These are phyloP conservation scores for Barnardius zonarius DNA, from an alignment of 2,113 vertebrate genomes.

Conservation along the genomic window DNA sequence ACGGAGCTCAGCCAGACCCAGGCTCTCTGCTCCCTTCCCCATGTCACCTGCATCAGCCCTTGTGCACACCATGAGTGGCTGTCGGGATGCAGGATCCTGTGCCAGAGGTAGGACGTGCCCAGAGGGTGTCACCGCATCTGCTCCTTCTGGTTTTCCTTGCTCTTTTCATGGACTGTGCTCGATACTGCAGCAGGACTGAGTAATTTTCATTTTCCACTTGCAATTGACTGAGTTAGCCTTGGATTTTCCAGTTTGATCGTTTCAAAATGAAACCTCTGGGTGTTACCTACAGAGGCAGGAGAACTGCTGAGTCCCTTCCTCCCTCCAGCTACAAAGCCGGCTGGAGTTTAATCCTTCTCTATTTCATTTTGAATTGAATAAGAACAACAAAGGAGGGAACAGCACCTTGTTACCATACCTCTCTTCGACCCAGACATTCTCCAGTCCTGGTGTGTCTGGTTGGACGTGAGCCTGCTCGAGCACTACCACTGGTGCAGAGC, in stretches of 20 bases:
- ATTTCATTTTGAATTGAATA: neutral
- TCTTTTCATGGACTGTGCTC: accelerated
- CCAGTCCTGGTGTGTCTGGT: neutral
- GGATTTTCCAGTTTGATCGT: neutral
- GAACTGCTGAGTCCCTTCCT: neutral
- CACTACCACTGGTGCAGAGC: neutral
- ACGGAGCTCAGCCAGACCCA: neutral
- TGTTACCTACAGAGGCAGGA: neutral
- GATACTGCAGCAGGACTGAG: accelerated
- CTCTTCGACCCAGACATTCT: accelerated
- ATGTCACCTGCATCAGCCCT: neutral
- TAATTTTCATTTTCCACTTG: neutral
- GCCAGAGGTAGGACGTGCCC: neutral
- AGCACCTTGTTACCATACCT: neutral
- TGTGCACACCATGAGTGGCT: accelerated
- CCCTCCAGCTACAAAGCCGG: accelerated
- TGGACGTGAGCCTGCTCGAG: neutral
- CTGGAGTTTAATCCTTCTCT: neutral
- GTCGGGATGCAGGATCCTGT: neutral
- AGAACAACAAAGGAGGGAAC: neutral
- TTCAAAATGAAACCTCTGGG: neutral
- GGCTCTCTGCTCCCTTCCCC: neutral
- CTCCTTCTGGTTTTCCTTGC: neutral
- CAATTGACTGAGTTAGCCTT: neutral
- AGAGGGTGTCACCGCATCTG: neutral